These are phyloP conservation scores for Hipposideros larvatus DNA, from an alignment of 2,797 vertebrate genomes.

Conservation along the genomic window DNA sequence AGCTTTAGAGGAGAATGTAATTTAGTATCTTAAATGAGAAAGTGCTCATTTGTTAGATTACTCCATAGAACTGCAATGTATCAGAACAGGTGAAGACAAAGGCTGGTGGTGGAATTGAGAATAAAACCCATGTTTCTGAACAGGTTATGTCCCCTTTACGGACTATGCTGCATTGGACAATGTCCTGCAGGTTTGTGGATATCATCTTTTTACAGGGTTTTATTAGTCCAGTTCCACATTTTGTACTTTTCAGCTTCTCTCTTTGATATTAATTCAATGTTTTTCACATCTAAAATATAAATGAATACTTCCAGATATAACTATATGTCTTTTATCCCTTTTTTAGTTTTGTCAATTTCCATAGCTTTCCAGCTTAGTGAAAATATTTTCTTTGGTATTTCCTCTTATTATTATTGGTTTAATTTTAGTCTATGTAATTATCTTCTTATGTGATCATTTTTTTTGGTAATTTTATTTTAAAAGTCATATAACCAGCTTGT, in stretches of 20 bases:
- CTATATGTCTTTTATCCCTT: neutral
- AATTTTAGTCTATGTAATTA: neutral
- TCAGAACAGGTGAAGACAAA: neutral
- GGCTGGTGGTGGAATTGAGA: neutral
- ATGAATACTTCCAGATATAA: neutral
- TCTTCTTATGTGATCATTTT: neutral
- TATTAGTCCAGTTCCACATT: neutral
- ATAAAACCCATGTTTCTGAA: neutral
- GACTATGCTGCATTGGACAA: neutral
- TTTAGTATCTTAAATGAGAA: neutral
- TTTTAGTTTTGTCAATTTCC: neutral
- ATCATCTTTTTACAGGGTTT: neutral
- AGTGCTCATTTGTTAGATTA: neutral
- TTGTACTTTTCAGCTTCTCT: neutral
- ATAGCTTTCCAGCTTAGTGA: neutral
- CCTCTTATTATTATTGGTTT: neutral
- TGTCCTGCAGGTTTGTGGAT: neutral
- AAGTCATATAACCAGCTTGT: neutral
- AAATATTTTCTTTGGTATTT: neutral
- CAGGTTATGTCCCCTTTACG: neutral
- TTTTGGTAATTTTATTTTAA: neutral
- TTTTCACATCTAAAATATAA: neutral
- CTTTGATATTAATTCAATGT: neutral
- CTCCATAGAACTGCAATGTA: neutral
- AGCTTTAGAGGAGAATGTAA: neutral